A percentile compares a stretch with the other conserved stretches of the same genome.
These are phyloP conservation scores for Rhinoderma darwinii DNA, from an alignment of 2,113 vertebrate species.

Conservation along the genomic window DNA sequence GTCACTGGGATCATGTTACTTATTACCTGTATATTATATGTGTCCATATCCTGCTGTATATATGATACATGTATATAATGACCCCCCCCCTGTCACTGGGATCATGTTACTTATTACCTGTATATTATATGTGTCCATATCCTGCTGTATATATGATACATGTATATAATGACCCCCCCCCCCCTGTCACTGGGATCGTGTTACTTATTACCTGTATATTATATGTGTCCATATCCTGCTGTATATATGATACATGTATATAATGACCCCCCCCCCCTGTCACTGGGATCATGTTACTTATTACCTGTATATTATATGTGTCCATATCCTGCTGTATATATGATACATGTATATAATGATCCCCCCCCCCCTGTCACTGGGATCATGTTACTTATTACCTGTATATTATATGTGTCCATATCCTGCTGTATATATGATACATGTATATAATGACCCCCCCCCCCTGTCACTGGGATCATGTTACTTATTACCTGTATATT, in stretches of 20 bases:
- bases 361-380: too few relatives aligned
- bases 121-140: background rate
- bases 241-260: too few relatives aligned
- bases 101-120: too few relatives aligned
- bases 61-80: background rate
- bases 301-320: too few relatives aligned
- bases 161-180: background rate
- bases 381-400: too few relatives aligned
- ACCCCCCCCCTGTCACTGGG: too few relatives aligned
- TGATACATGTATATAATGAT: background rate
- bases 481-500: background rate
- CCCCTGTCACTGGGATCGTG: too few relatives aligned
- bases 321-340: background rate
- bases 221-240: background rate
- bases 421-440: background rate
- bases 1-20: background rate
- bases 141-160: background rate
- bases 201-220: background rate
- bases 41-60: background rate
- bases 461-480: background rate
- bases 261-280: too few relatives aligned
- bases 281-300: background rate
- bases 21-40: background rate
- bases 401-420: background rate
- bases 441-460: background rate